Conservation (phyloP, 2,797 vertebrate genomes). For the Helicolenus hilgendorfi region DNA sequence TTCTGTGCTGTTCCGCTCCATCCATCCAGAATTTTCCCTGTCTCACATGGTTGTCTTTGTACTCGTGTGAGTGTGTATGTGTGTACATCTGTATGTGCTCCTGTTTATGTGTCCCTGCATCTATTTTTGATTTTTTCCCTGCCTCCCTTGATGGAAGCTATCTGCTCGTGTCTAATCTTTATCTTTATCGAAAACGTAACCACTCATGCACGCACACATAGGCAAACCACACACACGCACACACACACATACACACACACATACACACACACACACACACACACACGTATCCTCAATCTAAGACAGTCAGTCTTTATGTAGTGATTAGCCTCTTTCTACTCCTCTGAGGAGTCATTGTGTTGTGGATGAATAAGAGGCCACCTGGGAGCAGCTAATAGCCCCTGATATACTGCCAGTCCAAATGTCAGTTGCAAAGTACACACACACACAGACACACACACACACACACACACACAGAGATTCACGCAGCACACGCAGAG, state of each 20-base stretch:
- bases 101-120: conserved; percentile 25
- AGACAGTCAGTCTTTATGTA: conserved; percentile 72
- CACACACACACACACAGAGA: not conserved
- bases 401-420: conserved; percentile 80
- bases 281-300: conserved; percentile 49
- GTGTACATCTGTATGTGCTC: conserved; percentile 13
- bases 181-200: conserved; percentile 27
- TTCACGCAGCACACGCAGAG: conserved; percentile 6
- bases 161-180: conserved; percentile 26
- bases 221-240: not conserved
- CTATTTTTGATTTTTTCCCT: conserved; percentile 59
- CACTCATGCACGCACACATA: not conserved
- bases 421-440: conserved; percentile 76
- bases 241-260: conserved; percentile 9
- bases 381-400: conserved; percentile 86
- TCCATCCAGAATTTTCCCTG: conserved; percentile 73
- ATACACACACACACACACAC: conserved; percentile 13
- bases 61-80: not conserved
- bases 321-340: conserved; percentile 80
- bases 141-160: conserved; percentile 33
- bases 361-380: conserved; percentile 82
- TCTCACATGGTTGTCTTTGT: conserved; percentile 57
- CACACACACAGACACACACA: not conserved
- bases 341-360: conserved; percentile 83
- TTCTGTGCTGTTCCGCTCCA: conserved; percentile 70